Evolutionary conservation across 2,113 vertebrate genomes (phyloP), one percentile per base, ranked within the genome.

Genomic region (Benitochromis conjunctus): DNA sequence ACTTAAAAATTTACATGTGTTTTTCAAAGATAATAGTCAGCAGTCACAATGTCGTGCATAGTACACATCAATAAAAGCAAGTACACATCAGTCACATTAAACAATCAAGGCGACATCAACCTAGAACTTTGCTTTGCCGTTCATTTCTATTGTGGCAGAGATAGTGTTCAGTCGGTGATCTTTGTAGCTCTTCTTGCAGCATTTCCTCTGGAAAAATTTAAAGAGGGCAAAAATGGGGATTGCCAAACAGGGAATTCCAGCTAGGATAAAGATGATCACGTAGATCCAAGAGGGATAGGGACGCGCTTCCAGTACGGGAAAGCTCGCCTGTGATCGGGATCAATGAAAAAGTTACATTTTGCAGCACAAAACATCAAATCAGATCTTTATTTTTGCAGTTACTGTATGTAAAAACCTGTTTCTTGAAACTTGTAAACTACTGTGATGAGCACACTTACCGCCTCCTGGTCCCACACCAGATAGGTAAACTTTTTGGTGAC

Each of bases 271-370:
- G 88, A 99, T 97, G 36, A 99, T 90, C 1, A 3, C 91, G 0
- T 97, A 96, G 19, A 97, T 93, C 97, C 97, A 99, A 16, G 0
- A 0, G 0, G 98, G 98, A 79, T 96, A 99, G 1, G 41, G 0
- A 7, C 69, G 7, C 7, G 84, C 38, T 36, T 94, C 76, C 16
- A 97, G 95, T 26, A 87, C 94, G 16, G 98, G 98, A 54, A 99
- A 99, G 0, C 38, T 56, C 5, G 78, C 94, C 98, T 99, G 83
- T 7, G 60, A 86, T 60, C 10, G 64, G 16, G 79, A 16, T 83
- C 6, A 62, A 62, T 43, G 21, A 26, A 43, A 64, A 58, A 34
- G 16, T 56, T 46, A 31, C 26, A n/a, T 31, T 76, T 34, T 31
- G 26, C 26, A 76, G 18, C 26, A 53, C 10, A 31, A 29, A 76